phyloP scores from a whole-genome alignment of 2,113 vertebrate species.

The Coptodon rendalli region DNA sequence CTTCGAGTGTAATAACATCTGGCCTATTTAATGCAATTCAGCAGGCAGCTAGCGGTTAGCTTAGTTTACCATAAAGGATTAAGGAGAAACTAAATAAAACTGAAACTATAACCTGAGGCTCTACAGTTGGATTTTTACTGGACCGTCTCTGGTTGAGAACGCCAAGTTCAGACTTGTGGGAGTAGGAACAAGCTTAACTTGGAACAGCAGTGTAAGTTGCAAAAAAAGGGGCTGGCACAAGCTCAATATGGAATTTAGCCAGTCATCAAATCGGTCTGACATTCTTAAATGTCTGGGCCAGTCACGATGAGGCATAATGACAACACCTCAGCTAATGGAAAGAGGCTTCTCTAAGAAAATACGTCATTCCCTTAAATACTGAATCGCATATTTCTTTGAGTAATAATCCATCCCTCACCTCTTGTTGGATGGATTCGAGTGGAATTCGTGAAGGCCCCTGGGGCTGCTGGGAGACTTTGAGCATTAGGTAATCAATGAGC shows the following conservation, averaged over 20 bases:
- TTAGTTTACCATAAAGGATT: background rate
- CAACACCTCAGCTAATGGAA: background rate
- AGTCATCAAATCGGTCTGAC: background rate
- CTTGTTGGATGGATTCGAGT: slow-evolving; percentile 81
- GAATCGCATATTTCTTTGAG: background rate
- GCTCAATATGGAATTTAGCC: background rate
- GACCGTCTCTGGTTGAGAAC: background rate
- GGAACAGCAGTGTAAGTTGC: background rate
- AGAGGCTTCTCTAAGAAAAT: background rate
- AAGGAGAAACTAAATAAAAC: background rate
- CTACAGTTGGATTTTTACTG: background rate
- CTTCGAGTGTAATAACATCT: background rate
- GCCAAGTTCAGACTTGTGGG: background rate
- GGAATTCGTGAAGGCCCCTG: slow-evolving; percentile 74
- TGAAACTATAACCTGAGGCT: background rate
- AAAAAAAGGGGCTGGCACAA: background rate
- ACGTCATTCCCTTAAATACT: background rate
- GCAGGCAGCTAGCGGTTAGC: background rate
- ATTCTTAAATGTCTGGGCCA: background rate
- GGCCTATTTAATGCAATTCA: background rate
- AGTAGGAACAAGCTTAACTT: background rate
- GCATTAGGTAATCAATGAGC: slow-evolving; percentile 95
- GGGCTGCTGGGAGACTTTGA: slow-evolving; percentile 89
- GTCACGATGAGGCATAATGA: background rate
- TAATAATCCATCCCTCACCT: slow-evolving; percentile 63